Conservation (phyloP, 1,140 invertebrate species). For the Mactra quadrangularis region DNA sequence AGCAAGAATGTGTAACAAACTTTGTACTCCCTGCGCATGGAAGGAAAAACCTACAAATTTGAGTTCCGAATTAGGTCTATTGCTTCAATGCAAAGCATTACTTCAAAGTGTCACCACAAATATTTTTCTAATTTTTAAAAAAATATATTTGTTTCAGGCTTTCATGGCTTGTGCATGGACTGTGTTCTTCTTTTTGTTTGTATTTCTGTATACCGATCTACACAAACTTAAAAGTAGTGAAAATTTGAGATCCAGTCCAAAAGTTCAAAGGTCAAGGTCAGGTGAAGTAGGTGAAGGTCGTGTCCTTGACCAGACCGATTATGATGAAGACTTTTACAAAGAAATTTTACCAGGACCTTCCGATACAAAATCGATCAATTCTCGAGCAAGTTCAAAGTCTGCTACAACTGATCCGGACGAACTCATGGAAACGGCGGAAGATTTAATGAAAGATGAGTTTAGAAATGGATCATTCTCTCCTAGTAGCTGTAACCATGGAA, state of each 20-base stretch:
- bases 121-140: constrained; percentile 2
- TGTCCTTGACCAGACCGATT: constrained; percentile 4
- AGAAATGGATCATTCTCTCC: not conserved
- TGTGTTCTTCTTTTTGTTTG: constrained; percentile 57
- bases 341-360: constrained; percentile 1
- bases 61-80: too few relatives aligned
- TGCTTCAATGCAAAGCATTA: too few relatives aligned
- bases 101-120: too few relatives aligned
- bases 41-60: too few relatives aligned
- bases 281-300: constrained; percentile 5
- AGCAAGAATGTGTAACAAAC: too few relatives aligned
- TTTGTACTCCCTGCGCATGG: too few relatives aligned
- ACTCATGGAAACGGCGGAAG: constrained; percentile 65
- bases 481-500: constrained; percentile 7
- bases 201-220: constrained; percentile 65
- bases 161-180: constrained; percentile 70
- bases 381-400: constrained; percentile 24
- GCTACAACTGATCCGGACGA: constrained; percentile 25
- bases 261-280: not conserved
- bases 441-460: constrained; percentile 35
- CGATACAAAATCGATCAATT: constrained; percentile 31
- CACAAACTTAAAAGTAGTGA: constrained; percentile 51
- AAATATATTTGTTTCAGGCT: constrained; percentile 54
- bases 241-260: not conserved
- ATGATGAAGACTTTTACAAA: constrained; percentile 59